Base-by-base conservation (phyloP, 53 echinoderm and acorn worm species). In the Glandiceps talaboti region DNA sequence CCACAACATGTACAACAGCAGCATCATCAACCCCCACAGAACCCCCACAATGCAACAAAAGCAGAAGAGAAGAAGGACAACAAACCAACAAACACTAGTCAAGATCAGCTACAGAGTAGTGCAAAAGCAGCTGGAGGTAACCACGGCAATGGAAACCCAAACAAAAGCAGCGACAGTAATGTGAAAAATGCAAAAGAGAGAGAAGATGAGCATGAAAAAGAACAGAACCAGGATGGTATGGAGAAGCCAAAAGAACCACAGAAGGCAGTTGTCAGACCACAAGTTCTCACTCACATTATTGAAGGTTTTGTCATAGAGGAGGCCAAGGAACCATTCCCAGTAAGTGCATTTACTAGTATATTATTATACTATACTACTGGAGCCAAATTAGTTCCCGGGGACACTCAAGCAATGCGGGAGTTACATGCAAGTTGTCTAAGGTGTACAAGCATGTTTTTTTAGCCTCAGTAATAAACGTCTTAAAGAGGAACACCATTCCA, bases 271-370 rank as follows among this genome's bases (percentile, higher is more conserved):
- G 97, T 96, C 80, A 96, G 90, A 79, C 97, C 97, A 0, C 92
- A 92, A 81, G 86, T 96, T 27, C 86, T 96, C 29, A 96, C 97
- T 26, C 97, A 96, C 30, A 88, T 96, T 81, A 96, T 96, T 33
- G 97, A 96, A 77, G 97, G 97, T 26, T 96, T 96, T 80, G 90
- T 96, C 87, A 96, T 96, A 29, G 97, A 96, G 76, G 97, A 96
- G 74, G 93, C 97, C 32, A 89, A 90, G 75, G 97, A 93, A 45
- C 97, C 97, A 28, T 96, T 96, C 33, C 91, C 97, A 77, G 97
- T 96, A 78, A 85, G 91, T 92, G 64, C 64, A 45, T 12, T 20
- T 45, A n/a, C n/a, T n/a, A n/a, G n/a, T n/a, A n/a, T n/a, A n/a
- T n/a, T n/a, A n/a, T n/a, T n/a, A n/a, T n/a, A n/a, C n/a, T n/a